Conservation (phyloP, 2,797 vertebrate genomes). For the Protonibea diacanthus region DNA sequence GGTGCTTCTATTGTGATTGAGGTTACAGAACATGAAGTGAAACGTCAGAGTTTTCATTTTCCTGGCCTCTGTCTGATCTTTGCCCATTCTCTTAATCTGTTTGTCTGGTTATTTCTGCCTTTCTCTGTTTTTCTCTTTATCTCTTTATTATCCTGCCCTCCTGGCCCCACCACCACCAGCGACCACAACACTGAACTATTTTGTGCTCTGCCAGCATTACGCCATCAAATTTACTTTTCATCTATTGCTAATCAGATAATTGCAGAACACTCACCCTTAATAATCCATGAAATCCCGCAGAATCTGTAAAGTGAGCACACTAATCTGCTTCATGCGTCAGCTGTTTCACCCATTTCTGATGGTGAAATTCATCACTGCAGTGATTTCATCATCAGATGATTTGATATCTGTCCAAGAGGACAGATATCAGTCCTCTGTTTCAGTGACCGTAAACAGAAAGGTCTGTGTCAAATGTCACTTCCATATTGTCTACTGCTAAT, state of each 20-base stretch:
- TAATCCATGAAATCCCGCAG: slow-evolving; percentile 63
- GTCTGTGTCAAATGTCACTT: not conserved
- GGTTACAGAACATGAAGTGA: slow-evolving; percentile 36
- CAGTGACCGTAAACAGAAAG: not conserved
- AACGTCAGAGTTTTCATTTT: slow-evolving; percentile 47
- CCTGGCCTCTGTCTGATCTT: slow-evolving; percentile 40
- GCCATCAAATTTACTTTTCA: slow-evolving; percentile 51
- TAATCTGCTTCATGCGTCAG: slow-evolving; percentile 40
- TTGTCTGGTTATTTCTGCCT: slow-evolving; percentile 33
- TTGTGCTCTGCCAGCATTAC: slow-evolving; percentile 31
- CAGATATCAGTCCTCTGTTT: no score
- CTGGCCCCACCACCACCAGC: slow-evolving; percentile 1
- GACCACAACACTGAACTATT: slow-evolving; percentile 28
- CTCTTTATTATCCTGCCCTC: slow-evolving; percentile 46
- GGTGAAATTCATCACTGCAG: slow-evolving; percentile 11
- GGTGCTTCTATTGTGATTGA: slow-evolving; percentile 46
- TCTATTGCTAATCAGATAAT: slow-evolving; percentile 63
- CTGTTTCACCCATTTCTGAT: slow-evolving; percentile 14
- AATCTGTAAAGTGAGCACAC: slow-evolving; percentile 49
- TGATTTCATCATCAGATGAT: not conserved
- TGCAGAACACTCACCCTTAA: slow-evolving; percentile 41
- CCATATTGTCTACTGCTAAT: slow-evolving; percentile 3
- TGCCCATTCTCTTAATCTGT: slow-evolving; percentile 47
- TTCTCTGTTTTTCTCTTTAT: slow-evolving; percentile 39
- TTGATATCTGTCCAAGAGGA: not conserved